Evolutionary conservation across 2,797 vertebrate genomes (phyloP).

Genomic region (Otolemur crassicaudatus): DNA sequence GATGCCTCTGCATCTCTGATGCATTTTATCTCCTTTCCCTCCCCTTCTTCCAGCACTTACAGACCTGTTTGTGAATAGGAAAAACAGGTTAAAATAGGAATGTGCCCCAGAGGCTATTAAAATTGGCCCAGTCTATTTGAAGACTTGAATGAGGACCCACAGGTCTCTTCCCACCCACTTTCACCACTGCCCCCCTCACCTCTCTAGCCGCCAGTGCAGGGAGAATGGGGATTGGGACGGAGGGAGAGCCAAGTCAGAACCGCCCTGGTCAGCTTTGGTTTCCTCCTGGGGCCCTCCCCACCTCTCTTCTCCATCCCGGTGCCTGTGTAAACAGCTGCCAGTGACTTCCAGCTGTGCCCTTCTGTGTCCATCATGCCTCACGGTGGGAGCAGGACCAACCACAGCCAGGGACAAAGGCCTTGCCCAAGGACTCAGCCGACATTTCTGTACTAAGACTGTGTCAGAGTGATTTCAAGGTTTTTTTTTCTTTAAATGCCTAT

Average conservation of each 20-base stretch:
- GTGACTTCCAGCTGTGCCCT: background rate
- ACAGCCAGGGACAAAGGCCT: background rate
- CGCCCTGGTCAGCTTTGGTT: background rate
- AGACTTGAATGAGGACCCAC: background rate
- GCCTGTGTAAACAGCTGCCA: background rate
- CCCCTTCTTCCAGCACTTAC: background rate
- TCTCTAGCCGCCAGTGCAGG: background rate
- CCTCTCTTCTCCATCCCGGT: background rate
- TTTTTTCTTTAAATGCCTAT: background rate
- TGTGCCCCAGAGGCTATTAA: background rate
- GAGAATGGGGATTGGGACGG: background rate
- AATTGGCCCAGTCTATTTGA: background rate
- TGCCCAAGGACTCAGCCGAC: background rate
- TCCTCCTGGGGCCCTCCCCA: background rate
- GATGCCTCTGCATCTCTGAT: background rate
- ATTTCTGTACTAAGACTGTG: background rate
- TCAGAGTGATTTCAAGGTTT: background rate
- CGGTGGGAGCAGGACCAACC: no score
- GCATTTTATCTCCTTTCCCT: background rate
- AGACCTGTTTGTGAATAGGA: background rate
- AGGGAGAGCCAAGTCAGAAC: background rate
- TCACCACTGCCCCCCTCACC: accelerated
- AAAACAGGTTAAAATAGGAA: background rate
- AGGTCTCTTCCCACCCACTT: background rate
- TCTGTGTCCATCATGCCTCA: background rate